Evolutionary conservation across 2,113 vertebrate genomes (phyloP).

Genomic region (Ptilonorhynchus violaceus): DNA sequence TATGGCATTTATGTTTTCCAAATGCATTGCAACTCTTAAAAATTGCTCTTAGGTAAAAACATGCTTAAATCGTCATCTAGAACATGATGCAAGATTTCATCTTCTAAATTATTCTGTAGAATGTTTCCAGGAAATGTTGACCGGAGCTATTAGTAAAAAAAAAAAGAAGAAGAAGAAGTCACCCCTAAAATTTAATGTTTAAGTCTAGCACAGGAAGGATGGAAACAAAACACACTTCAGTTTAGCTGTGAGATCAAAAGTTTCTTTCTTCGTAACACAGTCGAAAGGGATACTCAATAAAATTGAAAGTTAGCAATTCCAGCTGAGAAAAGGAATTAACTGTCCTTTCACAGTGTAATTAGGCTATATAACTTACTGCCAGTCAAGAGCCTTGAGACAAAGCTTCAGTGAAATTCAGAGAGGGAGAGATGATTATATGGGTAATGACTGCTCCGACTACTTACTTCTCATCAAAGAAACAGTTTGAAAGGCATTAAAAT

Average conservation of each 20-base stretch:
- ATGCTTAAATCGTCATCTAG: background rate
- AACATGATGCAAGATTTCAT: background rate
- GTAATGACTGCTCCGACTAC: background rate
- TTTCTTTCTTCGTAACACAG: background rate
- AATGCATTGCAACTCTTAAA: background rate
- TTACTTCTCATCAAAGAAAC: background rate
- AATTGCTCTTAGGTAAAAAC: background rate
- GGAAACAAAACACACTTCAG: background rate
- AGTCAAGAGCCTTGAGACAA: background rate
- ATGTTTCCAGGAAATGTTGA: background rate
- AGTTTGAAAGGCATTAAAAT: background rate
- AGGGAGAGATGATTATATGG: background rate
- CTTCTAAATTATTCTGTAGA: background rate
- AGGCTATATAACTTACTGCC: background rate
- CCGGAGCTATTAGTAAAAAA: background rate
- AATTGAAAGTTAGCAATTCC: background rate
- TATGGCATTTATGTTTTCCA: background rate
- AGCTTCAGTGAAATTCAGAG: background rate
- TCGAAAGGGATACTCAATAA: background rate
- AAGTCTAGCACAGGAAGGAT: no score
- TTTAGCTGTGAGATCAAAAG: background rate
- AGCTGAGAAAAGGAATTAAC: background rate
- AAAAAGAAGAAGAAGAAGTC: no score
- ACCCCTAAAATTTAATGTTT: no score
- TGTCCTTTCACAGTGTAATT: background rate